Base-by-base conservation (phyloP, 2,888 invertebrate species). In the Callyntrura sp. region DNA sequence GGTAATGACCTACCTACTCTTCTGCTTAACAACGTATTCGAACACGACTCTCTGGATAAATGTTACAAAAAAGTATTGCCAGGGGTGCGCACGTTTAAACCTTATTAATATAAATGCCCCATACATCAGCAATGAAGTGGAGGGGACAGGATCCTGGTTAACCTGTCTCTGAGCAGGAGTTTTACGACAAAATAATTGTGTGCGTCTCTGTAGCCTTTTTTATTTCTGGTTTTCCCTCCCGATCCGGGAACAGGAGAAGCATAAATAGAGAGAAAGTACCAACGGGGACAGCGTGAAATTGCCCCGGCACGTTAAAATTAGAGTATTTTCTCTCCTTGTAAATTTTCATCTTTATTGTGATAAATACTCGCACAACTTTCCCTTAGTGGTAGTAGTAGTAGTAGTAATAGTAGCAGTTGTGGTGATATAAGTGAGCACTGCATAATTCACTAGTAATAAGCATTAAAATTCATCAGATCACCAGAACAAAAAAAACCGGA, bases 381-480 rank as follows among this genome's bases (percentile, higher is more conserved):
- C n/a, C n/a, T n/a, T n/a, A 2, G 35, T 35, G 6, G 35, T 35
- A 35, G 35, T 35, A 4, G 35, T 35, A 35, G 6, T 35, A 35
- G 35, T 35, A 35, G 6, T 35, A 35, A 35, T 35, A 6, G 6
- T 35, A 79, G 35, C 6, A 35, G 6, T 35, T 4, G 35, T 35
- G 6, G 6, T 35, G 6, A 35, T 35, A 6, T 4, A 20, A 79
- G 57, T 55, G 68, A 17, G 51, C 28, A 68, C 57, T 88, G 82
- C 81, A 87, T 87, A 87, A 79, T 87, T 87, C 81, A 87, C 68
- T 68, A 55, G 23, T 87, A 79, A 79, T 87, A 87, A 87, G 68
- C 87, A 79, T 81, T 55, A 87, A 84, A 84, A 84, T 84, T 84
- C 79, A 86, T 48, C 57, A 55, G 84, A 84, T 48, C 62, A 25